Percentiles rank a stretch among this genome's conserved stretches.
Evolutionary conservation across 1,140 invertebrate species (phyloP).

Genomic region (Phymorhynchus buccinoides): DNA sequence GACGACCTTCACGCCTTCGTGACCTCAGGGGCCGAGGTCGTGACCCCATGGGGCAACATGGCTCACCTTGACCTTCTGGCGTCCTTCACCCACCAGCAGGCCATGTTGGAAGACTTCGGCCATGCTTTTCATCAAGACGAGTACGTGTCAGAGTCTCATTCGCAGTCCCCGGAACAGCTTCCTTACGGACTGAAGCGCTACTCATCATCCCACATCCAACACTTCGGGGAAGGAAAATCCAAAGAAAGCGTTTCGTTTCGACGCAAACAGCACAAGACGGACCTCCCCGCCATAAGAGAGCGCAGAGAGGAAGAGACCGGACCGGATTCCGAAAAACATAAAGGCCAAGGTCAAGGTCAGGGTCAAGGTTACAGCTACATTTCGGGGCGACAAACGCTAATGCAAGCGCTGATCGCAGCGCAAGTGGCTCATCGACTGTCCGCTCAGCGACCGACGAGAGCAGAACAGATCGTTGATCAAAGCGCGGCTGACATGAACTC

Average conservation of each 20-base stretch:
- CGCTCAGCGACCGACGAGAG: too few species aligned
- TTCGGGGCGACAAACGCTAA: too few species aligned
- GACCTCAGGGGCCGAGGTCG: too few species aligned
- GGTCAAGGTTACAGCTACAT: too few species aligned
- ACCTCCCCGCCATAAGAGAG: background rate
- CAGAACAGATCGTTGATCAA: too few species aligned
- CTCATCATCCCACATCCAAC: background rate
- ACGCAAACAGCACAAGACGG: background rate
- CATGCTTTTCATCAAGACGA: background rate
- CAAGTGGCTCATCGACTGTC: too few species aligned
- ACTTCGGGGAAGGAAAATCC: background rate
- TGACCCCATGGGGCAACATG: background rate
- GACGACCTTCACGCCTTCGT: conserved; percentile 26
- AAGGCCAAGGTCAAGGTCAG: too few species aligned
- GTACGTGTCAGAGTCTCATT: background rate
- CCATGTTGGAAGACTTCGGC: background rate
- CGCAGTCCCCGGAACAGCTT: background rate
- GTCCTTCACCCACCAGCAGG: conserved; percentile 28
- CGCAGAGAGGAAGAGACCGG: too few species aligned
- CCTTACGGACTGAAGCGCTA: background rate
- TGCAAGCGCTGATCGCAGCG: too few species aligned
- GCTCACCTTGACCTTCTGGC: conserved; percentile 28
- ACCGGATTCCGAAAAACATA: too few species aligned
- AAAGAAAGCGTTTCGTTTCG: background rate
- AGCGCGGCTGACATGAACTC: background rate